Evolutionary conservation across 2,113 vertebrate species (phyloP).

Genomic region (Odontesthes bonariensis): DNA sequence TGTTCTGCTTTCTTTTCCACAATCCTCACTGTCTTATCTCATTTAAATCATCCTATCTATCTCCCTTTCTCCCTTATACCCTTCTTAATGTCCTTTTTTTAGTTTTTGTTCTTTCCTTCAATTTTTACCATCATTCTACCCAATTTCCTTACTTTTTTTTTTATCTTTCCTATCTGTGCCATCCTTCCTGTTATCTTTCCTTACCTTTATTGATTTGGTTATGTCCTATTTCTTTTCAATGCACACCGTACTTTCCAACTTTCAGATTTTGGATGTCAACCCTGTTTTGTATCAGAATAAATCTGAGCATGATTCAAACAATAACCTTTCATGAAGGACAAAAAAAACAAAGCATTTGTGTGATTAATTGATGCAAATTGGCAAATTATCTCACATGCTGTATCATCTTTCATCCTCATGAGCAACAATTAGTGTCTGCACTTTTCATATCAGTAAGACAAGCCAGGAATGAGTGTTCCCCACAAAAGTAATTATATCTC

Average conservation of each 20-base stretch:
- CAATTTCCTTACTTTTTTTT: too few species aligned
- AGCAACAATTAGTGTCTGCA: slow-evolving; percentile 59
- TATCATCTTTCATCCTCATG: slow-evolving; percentile 48
- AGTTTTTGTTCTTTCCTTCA: too few species aligned
- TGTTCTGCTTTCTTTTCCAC: not conserved
- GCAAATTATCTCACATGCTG: slow-evolving; percentile 6
- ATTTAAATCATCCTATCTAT: not conserved
- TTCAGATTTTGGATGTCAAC: not conserved
- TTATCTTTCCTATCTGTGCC: too few species aligned
- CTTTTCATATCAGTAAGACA: slow-evolving; percentile 51
- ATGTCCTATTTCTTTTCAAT: not conserved
- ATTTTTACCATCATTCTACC: not conserved
- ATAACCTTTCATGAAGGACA: not conserved
- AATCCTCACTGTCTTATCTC: not conserved
- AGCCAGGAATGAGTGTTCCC: slow-evolving; percentile 45
- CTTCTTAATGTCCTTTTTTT: not conserved
- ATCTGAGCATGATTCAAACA: not conserved
- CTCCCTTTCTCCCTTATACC: not conserved
- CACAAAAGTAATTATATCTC: slow-evolving; percentile 56
- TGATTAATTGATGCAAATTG: slow-evolving; percentile 33
- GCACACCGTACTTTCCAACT: too few species aligned
- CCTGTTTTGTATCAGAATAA: not conserved
- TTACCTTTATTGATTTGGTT: not conserved
- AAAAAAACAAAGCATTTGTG: not conserved
- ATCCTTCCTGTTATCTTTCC: not conserved